phyloP scores from a whole-genome alignment of 2,113 vertebrate genomes.

The Pterocles burchelli region DNA sequence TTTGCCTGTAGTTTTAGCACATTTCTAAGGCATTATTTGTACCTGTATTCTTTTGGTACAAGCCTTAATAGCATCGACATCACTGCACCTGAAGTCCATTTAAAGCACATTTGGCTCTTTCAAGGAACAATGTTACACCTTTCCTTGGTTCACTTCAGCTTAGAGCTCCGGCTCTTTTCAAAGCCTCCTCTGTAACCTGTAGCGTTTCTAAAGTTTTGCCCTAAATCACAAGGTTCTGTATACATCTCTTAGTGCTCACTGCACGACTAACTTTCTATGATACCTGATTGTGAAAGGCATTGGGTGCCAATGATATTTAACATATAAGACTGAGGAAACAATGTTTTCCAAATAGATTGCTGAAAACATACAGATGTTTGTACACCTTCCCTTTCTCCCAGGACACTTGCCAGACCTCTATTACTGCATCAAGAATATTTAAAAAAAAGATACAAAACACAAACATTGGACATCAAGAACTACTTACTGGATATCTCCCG shows the following conservation, averaged over 20 bases:
- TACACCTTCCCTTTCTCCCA: neutral
- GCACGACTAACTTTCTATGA: neutral
- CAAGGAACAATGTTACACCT: accelerated
- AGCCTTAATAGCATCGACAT: neutral
- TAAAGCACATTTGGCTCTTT: neutral
- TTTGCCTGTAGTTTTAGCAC: neutral
- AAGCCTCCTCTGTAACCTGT: neutral
- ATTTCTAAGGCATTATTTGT: neutral
- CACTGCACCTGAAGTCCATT: neutral
- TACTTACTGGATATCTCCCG: neutral
- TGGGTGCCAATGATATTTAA: neutral
- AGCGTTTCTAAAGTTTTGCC: neutral
- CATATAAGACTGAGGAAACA: neutral
- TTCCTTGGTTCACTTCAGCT: neutral
- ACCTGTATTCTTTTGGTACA: neutral
- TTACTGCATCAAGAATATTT: neutral
- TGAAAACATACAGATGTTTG: neutral
- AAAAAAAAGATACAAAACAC: too few relatives aligned
- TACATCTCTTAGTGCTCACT: accelerated
- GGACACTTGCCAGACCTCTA: neutral
- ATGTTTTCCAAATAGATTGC: neutral
- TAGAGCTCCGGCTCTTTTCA: neutral
- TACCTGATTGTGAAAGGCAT: neutral
- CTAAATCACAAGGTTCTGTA: neutral
- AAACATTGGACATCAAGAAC: neutral